Conservation (phyloP, 92 coral and sea anemone genomes). For the Phenganax stokvisi region DNA sequence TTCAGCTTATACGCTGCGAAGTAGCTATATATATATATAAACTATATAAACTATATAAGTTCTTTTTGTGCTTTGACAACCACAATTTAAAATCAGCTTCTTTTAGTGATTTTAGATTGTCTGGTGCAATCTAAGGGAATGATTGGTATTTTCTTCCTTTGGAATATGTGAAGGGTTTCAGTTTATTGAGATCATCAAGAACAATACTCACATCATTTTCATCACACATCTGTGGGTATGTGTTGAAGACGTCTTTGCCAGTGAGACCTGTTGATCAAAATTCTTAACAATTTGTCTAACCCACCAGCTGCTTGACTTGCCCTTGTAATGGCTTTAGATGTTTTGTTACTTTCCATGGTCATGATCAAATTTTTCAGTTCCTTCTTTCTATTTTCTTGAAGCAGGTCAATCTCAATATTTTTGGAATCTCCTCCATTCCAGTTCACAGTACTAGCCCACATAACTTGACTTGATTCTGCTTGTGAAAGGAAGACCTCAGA, state of each 20-base stretch:
- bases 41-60: neutral
- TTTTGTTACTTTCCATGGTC: slow-evolving; percentile 37
- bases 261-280: slow-evolving; percentile 11
- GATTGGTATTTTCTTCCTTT: neutral
- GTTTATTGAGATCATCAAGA: neutral
- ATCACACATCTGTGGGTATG: slow-evolving; percentile 19
- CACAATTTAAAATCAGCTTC: neutral
- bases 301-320: slow-evolving; percentile 25
- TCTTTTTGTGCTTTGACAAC: neutral
- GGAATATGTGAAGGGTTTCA: neutral
- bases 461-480: slow-evolving; percentile 57
- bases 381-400: slow-evolving; percentile 26
- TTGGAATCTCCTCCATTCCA: slow-evolving; percentile 46
- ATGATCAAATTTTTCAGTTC: slow-evolving; percentile 24
- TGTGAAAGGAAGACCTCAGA: slow-evolving; percentile 48
- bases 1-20: too few relatives aligned
- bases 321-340: slow-evolving; percentile 6
- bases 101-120: neutral
- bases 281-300: neutral
- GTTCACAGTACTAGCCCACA: slow-evolving; percentile 57
- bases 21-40: too few relatives aligned
- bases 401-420: slow-evolving; percentile 33
- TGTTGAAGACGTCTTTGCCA: neutral
- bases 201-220: neutral
- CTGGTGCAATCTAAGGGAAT: neutral